These are phyloP conservation scores for Meloe dianella DNA, from an alignment of 2,888 invertebrate genomes.

Conservation along the genomic window DNA sequence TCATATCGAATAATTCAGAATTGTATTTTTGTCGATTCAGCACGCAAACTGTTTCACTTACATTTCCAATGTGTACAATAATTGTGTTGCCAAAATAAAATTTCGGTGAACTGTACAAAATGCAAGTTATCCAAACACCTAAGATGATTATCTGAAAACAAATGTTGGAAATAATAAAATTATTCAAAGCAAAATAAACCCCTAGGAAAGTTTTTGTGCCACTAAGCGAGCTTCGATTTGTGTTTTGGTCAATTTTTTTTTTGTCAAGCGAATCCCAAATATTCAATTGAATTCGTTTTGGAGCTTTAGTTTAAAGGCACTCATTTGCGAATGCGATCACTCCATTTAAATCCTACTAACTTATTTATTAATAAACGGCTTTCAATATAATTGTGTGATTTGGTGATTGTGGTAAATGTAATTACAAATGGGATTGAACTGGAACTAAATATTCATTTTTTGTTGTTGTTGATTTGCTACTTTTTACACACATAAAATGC, in stretches of 20 bases:
- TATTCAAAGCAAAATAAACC: conserved; percentile 7
- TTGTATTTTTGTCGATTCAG: conserved; percentile 78
- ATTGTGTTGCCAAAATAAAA: conserved; percentile 84
- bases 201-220: neutral
- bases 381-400: neutral
- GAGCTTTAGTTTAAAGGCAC: no score
- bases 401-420: no score
- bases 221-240: no score
- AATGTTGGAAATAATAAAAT: conserved; percentile 19
- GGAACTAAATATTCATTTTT: no score
- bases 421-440: no score
- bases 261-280: no score
- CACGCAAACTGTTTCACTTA: conserved; percentile 74
- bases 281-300: no score
- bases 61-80: conserved; percentile 62
- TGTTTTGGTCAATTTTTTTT: no score
- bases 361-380: no score
- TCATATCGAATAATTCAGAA: conserved; percentile 78
- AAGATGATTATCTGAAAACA: conserved; percentile 72
- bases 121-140: conserved; percentile 82
- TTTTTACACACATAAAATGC: neutral
- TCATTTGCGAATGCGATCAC: no score
- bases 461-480: no score
- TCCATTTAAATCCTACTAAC: no score
- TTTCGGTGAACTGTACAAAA: conserved; percentile 82